Conservation (phyloP, 2,888 invertebrate species). For the Chesias legatella region DNA sequence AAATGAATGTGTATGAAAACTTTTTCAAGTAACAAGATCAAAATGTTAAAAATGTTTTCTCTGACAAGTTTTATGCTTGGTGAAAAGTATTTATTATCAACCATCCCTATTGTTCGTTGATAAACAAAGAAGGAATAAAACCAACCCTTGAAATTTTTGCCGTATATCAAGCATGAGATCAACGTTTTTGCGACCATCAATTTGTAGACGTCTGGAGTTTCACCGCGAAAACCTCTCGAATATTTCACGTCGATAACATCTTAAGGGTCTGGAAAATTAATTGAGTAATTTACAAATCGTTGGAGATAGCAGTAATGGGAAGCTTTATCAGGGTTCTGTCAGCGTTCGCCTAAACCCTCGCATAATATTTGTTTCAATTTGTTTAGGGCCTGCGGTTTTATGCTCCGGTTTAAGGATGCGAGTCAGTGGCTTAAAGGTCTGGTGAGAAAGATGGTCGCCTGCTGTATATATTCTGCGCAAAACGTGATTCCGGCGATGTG, state of each 20-base stretch:
- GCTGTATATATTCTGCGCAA: not conserved
- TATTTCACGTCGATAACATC: conserved; percentile 51
- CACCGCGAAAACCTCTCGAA: conserved; percentile 26
- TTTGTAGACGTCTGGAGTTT: conserved; percentile 13
- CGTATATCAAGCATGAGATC: too few relatives aligned
- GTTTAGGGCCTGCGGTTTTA: conserved; percentile 15
- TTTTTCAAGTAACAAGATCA: not conserved
- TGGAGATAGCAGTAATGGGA: conserved; percentile 29
- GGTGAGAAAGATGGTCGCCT: conserved; percentile 8
- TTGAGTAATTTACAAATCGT: conserved; percentile 56
- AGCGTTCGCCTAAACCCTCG: conserved; percentile 10
- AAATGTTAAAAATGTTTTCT: conserved; percentile 1
- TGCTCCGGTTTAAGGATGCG: not conserved
- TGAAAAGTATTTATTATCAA: not conserved
- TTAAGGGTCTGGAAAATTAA: conserved; percentile 43
- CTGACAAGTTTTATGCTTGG: not conserved
- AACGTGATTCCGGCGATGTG: too few relatives aligned
- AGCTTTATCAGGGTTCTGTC: conserved; percentile 21
- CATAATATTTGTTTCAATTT: conserved; percentile 28
- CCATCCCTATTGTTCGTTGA: too few relatives aligned
- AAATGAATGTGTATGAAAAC: conserved; percentile 16
- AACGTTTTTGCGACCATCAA: conserved; percentile 1
- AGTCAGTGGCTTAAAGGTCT: not conserved
- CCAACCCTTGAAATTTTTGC: too few relatives aligned
- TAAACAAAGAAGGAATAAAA: too few relatives aligned